phyloP scores from a whole-genome alignment of 2,113 vertebrate species.

The Corapipo altera region DNA sequence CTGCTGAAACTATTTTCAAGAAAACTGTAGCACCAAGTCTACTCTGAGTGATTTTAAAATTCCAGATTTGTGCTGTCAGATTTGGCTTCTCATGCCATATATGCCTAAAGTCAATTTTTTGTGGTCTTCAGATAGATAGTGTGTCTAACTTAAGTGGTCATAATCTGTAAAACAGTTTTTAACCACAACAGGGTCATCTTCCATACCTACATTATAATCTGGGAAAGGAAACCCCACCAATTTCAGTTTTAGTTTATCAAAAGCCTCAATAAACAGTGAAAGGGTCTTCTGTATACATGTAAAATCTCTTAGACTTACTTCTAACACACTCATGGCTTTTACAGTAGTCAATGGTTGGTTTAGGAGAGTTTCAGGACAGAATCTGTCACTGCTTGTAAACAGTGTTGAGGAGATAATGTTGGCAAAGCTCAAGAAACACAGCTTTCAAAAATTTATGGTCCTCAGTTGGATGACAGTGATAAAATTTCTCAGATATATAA shows the following conservation, averaged over 20 bases:
- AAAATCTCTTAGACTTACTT: neutral
- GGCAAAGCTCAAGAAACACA: neutral
- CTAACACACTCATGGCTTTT: neutral
- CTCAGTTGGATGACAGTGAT: neutral
- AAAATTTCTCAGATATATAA: neutral
- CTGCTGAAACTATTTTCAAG: neutral
- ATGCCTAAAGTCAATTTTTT: neutral
- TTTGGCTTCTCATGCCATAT: neutral
- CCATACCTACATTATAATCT: neutral
- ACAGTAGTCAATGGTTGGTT: neutral
- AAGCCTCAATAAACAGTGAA: neutral
- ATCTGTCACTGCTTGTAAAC: neutral
- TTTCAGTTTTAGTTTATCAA: neutral
- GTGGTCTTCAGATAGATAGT: neutral
- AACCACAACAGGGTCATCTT: neutral
- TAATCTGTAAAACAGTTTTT: neutral
- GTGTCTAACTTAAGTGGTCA: rapidly evolving
- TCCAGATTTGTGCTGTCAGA: neutral
- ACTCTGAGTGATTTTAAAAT: neutral
- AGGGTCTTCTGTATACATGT: rapidly evolving
- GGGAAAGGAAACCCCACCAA: rapidly evolving
- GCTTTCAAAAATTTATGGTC: neutral
- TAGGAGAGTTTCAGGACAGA: neutral
- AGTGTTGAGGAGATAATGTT: neutral
- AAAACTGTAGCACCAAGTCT: neutral